Conservation (phyloP, 2,797 vertebrate species). For the Novumbra hubbsi region DNA sequence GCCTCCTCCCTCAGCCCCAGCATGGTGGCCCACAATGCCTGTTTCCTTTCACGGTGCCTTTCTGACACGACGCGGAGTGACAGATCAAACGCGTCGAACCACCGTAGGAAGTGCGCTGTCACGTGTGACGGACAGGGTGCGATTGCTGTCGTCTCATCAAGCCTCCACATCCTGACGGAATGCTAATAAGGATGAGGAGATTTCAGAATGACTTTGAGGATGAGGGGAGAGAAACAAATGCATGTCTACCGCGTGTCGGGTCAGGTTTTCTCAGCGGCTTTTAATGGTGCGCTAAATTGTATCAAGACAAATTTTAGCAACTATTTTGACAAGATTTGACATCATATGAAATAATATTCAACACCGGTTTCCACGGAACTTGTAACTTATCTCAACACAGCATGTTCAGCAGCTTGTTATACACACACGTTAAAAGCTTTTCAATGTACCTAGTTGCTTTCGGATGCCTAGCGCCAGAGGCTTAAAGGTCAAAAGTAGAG, state of each 20-base stretch:
- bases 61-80: conserved; percentile 53
- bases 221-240: not conserved
- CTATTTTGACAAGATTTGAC: not conserved
- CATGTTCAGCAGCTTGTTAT: not conserved
- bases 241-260: not conserved
- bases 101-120: not conserved
- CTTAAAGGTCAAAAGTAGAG: not conserved
- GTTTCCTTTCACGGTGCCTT: not conserved
- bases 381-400: no score
- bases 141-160: not conserved
- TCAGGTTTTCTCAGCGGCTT: not conserved
- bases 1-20: not conserved
- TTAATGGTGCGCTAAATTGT: not conserved
- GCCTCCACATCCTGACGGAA: not conserved
- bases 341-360: not conserved
- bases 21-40: not conserved
- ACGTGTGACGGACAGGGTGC: conserved; percentile 39
- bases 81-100: conserved; percentile 46
- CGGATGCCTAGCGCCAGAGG: not conserved
- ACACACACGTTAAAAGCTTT: conserved; percentile 9
- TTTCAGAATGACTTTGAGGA: not conserved
- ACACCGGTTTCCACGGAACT: not conserved
- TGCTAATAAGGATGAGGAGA: not conserved
- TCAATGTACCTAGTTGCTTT: conserved; percentile 15
- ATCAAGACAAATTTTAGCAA: not conserved